A percentile compares a stretch with the other conserved stretches of the same genome.
phyloP scores from a whole-genome alignment of 2,113 vertebrate species.

The Chloropsis cyanopogon region DNA sequence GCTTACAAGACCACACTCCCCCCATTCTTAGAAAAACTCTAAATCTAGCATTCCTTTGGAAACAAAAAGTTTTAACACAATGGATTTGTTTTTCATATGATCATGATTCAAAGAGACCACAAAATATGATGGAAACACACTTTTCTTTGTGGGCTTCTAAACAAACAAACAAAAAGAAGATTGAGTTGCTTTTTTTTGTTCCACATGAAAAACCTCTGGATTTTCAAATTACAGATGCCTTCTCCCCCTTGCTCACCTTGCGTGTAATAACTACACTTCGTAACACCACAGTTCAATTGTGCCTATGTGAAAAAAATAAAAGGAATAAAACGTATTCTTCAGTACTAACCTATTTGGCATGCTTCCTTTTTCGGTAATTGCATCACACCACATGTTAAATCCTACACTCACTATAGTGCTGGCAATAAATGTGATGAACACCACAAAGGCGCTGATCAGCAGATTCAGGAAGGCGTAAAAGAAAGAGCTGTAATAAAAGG shows the following conservation, averaged over 20 bases:
- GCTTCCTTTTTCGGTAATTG: slow-evolving; percentile 85
- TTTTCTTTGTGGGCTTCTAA: not conserved
- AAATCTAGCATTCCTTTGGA: not conserved
- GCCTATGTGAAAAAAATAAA: not conserved
- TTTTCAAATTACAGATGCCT: not conserved
- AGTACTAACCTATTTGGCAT: slow-evolving; percentile 82
- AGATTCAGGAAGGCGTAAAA: slow-evolving; percentile 92
- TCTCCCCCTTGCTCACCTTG: not conserved
- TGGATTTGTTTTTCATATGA: not conserved
- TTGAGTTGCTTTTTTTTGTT: not conserved
- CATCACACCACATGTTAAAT: slow-evolving; percentile 93
- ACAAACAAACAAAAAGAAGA: not conserved
- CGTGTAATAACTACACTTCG: not conserved
- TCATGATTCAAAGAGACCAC: not conserved
- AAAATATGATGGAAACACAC: not conserved
- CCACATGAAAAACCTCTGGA: not conserved
- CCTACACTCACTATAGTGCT: slow-evolving; percentile 93
- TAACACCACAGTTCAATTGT: not conserved
- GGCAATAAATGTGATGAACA: slow-evolving; percentile 89
- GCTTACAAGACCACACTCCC: not conserved
- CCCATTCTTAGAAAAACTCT: not conserved
- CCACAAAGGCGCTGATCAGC: slow-evolving; percentile 85
- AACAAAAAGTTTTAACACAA: not conserved
- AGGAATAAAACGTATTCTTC: not conserved
- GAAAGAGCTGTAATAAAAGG: slow-evolving; percentile 80